Percentiles rank a stretch among this genome's conserved stretches.
phyloP scores from a whole-genome alignment of 2,113 vertebrate genomes.

The Eurystomus gularis region DNA sequence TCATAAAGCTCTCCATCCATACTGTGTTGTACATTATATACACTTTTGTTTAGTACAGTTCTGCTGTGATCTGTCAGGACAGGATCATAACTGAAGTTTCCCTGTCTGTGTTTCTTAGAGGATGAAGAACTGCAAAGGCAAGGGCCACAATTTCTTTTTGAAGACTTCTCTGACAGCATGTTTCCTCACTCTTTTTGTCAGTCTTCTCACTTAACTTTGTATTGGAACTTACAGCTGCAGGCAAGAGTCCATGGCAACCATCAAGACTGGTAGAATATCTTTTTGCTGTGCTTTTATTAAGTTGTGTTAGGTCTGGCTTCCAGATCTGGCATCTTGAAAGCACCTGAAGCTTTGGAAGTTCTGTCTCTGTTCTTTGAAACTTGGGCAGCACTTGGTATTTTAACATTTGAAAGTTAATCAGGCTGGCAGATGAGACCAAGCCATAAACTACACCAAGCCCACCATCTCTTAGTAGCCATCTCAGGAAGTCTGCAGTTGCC shows the following conservation, averaged over 20 bases:
- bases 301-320: neutral
- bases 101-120: neutral
- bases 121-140: neutral
- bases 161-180: neutral
- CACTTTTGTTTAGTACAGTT: neutral
- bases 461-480: neutral
- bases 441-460: neutral
- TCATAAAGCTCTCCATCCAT: neutral
- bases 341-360: neutral
- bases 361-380: neutral
- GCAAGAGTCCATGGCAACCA: neutral
- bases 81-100: neutral
- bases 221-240: neutral
- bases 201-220: neutral
- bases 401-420: neutral
- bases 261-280: neutral
- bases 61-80: neutral
- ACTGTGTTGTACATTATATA: neutral
- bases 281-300: neutral
- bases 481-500: neutral
- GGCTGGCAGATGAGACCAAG: neutral
- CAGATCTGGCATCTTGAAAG: neutral
- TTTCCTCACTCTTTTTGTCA: neutral
- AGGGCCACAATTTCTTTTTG: neutral
- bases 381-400: neutral